Conservation (phyloP, 2,888 invertebrate species). For the Caenorhabditis japonica region DNA sequence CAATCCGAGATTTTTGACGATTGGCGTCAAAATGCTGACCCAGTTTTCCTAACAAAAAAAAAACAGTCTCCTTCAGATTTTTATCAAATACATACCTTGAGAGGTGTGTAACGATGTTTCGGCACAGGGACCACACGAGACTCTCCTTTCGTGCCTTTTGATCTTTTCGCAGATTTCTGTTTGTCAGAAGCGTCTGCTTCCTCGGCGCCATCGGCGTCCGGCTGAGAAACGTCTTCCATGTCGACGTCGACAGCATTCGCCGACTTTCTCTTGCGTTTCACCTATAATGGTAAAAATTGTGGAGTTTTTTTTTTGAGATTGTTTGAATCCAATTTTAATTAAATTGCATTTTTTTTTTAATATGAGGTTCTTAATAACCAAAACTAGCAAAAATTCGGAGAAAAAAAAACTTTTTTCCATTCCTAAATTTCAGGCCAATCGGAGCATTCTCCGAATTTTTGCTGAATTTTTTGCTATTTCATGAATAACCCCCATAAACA, state of each 20-base stretch:
- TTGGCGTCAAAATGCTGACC: conserved; percentile 94
- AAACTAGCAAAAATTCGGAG: too few species aligned
- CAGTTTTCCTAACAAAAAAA: too few species aligned
- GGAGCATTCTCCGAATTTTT: too few species aligned
- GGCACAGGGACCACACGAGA: conserved; percentile 83
- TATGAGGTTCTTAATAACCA: too few species aligned
- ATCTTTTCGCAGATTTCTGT: conserved; percentile 51
- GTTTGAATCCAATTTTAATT: neutral
- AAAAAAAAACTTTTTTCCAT: too few species aligned
- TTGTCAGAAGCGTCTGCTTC: conserved; percentile 9
- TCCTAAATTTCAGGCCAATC: too few species aligned
- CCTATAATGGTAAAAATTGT: conserved; percentile 48
- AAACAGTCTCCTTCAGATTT: too few species aligned
- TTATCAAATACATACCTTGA: too few species aligned
- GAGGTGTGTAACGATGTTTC: conserved; percentile 90
- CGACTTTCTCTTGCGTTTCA: conserved; percentile 62
- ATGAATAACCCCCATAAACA: too few species aligned
- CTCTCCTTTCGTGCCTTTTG: conserved; percentile 65
- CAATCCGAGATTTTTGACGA: conserved; percentile 93
- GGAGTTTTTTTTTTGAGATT: conserved; percentile 9
- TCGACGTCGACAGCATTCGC: conserved; percentile 54
- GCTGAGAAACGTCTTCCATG: conserved; percentile 57
- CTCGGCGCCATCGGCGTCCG: conserved; percentile 18
- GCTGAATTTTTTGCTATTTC: too few species aligned
- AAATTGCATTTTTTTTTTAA: too few species aligned